These are phyloP conservation scores for Encarsia formosa DNA, from an alignment of 2,888 invertebrate genomes.

Conservation along the genomic window DNA sequence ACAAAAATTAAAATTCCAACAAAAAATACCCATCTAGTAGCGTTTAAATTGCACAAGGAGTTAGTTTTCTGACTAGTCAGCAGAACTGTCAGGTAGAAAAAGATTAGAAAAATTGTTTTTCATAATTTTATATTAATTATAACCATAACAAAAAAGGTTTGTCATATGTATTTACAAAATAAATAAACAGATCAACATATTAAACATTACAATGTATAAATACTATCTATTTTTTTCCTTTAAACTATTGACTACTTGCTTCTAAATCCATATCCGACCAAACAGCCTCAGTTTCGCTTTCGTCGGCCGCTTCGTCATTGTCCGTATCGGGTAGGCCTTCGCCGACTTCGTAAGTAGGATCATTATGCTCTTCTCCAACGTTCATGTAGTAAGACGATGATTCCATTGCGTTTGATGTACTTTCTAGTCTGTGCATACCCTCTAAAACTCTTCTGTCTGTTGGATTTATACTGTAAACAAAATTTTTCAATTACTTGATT, in stretches of 20 bases:
- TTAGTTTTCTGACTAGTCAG: no score
- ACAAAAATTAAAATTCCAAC: no score
- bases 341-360: slow-evolving; percentile 54
- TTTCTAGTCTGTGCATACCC: slow-evolving; percentile 62
- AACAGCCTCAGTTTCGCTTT: slow-evolving; percentile 58
- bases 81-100: no score
- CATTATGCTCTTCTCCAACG: slow-evolving; percentile 53
- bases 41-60: no score
- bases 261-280: slow-evolving; percentile 64
- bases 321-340: slow-evolving; percentile 48
- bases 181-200: slow-evolving; percentile 23
- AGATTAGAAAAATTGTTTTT: slow-evolving; percentile 23
- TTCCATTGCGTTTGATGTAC: slow-evolving; percentile 53
- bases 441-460: slow-evolving; percentile 62
- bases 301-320: slow-evolving; percentile 52
- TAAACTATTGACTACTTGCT: slow-evolving; percentile 50
- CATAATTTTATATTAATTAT: slow-evolving; percentile 23
- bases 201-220: slow-evolving; percentile 18
- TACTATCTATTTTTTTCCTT: slow-evolving; percentile 5
- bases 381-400: slow-evolving; percentile 55
- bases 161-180: slow-evolving; percentile 26
- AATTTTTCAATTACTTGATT: slow-evolving; percentile 1
- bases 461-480: slow-evolving; percentile 58
- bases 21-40: no score
- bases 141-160: slow-evolving; percentile 22